Evolutionary conservation across 2,888 invertebrate genomes (phyloP), one percentile per base, ranked within the genome.

Genomic region (Patella pellucida): DNA sequence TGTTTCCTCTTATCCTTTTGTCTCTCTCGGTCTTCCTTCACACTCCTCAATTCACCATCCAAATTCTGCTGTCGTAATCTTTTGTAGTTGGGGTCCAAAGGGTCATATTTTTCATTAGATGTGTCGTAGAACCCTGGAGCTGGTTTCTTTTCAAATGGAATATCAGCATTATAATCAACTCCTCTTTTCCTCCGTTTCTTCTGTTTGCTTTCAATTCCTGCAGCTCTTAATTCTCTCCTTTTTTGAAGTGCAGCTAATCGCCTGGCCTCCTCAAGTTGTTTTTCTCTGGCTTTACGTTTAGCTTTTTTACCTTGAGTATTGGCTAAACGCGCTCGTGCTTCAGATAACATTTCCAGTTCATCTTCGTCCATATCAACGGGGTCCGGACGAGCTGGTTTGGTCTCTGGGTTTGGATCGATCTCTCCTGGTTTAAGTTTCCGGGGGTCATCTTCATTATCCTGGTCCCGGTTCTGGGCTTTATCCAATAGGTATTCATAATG

Each of bases 301-400:
- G 93, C 93, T 84, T 93, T 93, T 85, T 93, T 93, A 69, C 99
- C 91, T 80, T 99, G 98, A 0, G 99, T 99, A 90, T 99, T 99
- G 1, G 99, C 99, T 72, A 99, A 93, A 89, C 99, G 95, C 2
- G 99, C 99, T 86, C 99, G 94, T 0, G 99, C 99, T 92, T 99
- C 99, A 0, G 98, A 98, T 81, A 99, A 92, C 99, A 99, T 99
- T 92, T 99, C 99, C 91, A 99, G 92, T 91, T 99, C 98, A 93
- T 99, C 99, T 94, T 99, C 99, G 92, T 99, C 99, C 99, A 99
- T 99, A 89, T 99, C 99, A 87, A 99, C 97, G 2, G 99, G 99
- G 92, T 99, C 99, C 1, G 99, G 99, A 72, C 99, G 93, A 0
- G 99, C 99, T 3, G 99, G 99, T 91, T 99, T 99, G 0, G 99